Conservation (phyloP, 2,797 vertebrate species). For the Intellagama lesueurii region DNA sequence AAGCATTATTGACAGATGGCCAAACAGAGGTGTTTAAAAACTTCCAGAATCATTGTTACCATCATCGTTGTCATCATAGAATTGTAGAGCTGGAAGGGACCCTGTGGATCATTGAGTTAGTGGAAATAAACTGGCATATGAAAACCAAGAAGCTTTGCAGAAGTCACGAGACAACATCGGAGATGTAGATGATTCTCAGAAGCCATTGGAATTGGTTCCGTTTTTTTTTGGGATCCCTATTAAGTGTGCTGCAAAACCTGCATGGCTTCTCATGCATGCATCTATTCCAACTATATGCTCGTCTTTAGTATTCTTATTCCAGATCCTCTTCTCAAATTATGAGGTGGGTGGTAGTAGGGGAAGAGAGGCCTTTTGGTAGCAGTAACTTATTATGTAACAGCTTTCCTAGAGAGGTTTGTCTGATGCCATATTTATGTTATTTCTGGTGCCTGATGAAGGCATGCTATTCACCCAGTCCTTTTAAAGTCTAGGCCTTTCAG, state of each 20-base stretch:
- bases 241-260: not conserved
- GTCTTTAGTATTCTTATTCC: too few relatives aligned
- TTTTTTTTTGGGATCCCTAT: not conserved
- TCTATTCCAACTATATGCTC: not conserved
- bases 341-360: not conserved
- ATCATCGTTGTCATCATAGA: too few relatives aligned
- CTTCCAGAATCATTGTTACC: too few relatives aligned
- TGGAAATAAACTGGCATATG: too few relatives aligned
- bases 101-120: too few relatives aligned
- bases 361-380: not conserved
- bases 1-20: constrained; percentile 17
- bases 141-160: too few relatives aligned
- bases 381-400: not conserved
- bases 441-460: not conserved
- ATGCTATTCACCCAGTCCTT: not conserved
- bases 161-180: not conserved
- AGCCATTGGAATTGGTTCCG: not conserved
- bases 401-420: not conserved
- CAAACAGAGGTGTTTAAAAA: not conserved
- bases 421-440: not conserved
- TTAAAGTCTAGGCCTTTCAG: not conserved
- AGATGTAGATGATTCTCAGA: not conserved
- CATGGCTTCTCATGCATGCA: not conserved
- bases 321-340: too few relatives aligned
- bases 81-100: too few relatives aligned